phyloP scores from a whole-genome alignment of 1,140 invertebrate genomes.

The Drosophila littoralis region DNA sequence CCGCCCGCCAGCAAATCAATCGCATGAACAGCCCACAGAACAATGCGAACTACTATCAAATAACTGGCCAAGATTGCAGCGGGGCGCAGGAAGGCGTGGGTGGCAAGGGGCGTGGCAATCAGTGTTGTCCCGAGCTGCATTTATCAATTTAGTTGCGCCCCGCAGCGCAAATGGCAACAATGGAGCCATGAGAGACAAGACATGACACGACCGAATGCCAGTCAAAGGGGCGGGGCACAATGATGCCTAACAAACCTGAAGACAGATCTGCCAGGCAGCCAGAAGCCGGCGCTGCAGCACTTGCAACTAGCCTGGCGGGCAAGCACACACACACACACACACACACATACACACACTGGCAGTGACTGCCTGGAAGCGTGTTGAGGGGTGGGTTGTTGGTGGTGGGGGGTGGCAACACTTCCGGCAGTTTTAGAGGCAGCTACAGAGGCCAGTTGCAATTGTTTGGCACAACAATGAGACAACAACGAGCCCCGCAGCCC shows the following conservation, averaged over 20 bases:
- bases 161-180: conserved; percentile 67
- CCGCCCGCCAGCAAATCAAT: conserved; percentile 59
- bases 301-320: conserved; percentile 21
- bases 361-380: no score
- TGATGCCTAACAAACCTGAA: conserved; percentile 71
- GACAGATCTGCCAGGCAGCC: conserved; percentile 30
- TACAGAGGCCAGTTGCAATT: conserved; percentile 61
- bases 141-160: conserved; percentile 78
- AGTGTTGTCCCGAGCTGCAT: conserved; percentile 61
- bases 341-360: neutral
- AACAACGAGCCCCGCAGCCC: neutral
- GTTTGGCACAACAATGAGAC: conserved; percentile 59
- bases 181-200: conserved; percentile 60
- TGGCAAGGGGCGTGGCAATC: conserved; percentile 23
- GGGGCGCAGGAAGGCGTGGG: neutral
- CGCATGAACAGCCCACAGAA: conserved; percentile 43
- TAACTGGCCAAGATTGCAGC: no score
- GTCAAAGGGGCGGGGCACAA: conserved; percentile 51
- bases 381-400: neutral
- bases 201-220: conserved; percentile 58
- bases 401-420: conserved; percentile 35
- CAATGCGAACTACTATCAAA: conserved; percentile 6
- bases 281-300: conserved; percentile 2
- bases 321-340: neutral
- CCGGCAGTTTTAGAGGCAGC: conserved; percentile 60